Conservation (phyloP, 2,797 vertebrate genomes). For the Falco columbarius region DNA sequence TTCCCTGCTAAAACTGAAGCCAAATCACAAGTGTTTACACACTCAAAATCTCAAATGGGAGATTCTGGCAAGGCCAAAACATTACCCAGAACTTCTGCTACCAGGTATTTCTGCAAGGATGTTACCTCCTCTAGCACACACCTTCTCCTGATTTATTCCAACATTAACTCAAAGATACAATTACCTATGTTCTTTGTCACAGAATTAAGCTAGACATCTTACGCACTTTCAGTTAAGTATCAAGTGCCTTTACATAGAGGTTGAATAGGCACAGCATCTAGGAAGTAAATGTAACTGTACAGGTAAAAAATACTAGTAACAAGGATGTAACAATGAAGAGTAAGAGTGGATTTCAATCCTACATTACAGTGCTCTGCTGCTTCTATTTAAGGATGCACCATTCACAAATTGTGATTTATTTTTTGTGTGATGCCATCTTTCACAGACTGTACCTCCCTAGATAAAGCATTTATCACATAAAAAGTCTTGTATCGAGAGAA, state of each 20-base stretch:
- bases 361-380: background rate
- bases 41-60: background rate
- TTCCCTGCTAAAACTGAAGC: background rate
- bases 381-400: background rate
- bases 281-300: background rate
- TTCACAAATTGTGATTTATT: background rate
- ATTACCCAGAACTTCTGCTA: background rate
- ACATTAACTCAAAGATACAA: background rate
- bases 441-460: background rate
- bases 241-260: background rate
- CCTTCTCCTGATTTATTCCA: background rate
- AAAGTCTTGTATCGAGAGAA: background rate
- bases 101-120: background rate
- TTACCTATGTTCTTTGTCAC: background rate
- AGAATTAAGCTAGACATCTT: background rate
- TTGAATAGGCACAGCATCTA: background rate
- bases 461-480: background rate
- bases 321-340: background rate
- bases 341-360: background rate
- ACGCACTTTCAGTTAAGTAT: background rate
- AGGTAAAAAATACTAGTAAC: background rate
- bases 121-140: background rate
- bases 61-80: background rate
- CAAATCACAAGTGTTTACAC: background rate
- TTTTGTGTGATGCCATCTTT: background rate